Evolutionary conservation across 2,113 vertebrate species (phyloP).

Genomic region (Bubo scandiacus): DNA sequence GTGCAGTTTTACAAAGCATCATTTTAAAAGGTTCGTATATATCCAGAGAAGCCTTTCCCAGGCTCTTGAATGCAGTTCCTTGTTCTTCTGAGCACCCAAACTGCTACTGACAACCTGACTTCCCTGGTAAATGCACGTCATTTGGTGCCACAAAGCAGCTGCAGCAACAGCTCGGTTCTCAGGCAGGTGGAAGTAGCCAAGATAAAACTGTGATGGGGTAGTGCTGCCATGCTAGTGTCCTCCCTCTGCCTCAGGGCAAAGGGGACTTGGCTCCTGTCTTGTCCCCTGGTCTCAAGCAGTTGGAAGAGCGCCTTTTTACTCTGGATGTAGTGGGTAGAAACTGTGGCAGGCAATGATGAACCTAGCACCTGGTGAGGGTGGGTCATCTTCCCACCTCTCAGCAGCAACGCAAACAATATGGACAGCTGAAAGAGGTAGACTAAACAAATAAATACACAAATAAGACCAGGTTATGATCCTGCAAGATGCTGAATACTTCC

Average conservation of each 20-base stretch:
- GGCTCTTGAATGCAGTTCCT: background rate
- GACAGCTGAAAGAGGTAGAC: background rate
- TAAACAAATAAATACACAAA: background rate
- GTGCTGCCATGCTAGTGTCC: background rate
- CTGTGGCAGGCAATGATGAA: rapidly evolving
- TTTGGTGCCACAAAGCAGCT: background rate
- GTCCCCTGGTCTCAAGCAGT: background rate
- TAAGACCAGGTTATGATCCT: background rate
- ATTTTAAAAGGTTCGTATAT: background rate
- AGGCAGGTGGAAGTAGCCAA: background rate
- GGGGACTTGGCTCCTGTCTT: background rate
- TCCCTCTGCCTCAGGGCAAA: background rate
- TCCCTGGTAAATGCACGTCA: rapidly evolving
- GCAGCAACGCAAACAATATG: rapidly evolving
- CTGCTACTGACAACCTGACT: background rate
- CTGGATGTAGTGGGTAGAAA: background rate
- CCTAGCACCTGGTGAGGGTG: rapidly evolving
- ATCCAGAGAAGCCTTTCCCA: background rate
- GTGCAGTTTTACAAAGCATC: background rate
- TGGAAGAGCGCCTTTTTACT: background rate
- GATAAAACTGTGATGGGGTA: background rate
- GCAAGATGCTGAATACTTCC: background rate
- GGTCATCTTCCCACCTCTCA: background rate
- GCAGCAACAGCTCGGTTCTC: background rate
- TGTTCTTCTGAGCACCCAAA: background rate